These are phyloP conservation scores for Muntiacus muntjak DNA, from an alignment of 2,113 vertebrate genomes.

Conservation along the genomic window DNA sequence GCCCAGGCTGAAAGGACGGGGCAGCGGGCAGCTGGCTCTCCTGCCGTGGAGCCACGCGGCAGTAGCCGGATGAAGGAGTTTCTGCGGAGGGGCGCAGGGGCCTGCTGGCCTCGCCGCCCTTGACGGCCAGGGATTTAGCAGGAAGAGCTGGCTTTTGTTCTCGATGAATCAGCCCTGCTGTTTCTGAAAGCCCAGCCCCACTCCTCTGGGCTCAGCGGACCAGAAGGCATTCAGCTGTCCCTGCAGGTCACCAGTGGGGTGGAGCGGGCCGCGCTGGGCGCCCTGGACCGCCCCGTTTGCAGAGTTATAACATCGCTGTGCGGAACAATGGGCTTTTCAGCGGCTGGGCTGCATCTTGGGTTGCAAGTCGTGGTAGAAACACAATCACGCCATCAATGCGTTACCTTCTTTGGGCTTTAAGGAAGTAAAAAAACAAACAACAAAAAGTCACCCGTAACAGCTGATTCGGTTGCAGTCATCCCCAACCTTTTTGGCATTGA, in stretches of 20 bases:
- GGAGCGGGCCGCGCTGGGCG: constrained; percentile 10
- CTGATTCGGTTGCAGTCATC: not conserved
- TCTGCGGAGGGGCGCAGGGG: not conserved
- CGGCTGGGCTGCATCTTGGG: not conserved
- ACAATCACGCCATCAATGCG: not conserved
- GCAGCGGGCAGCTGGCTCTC: not conserved
- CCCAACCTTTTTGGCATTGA: not conserved
- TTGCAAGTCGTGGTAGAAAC: constrained; percentile 6
- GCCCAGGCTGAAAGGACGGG: not conserved
- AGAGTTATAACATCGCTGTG: constrained; percentile 37
- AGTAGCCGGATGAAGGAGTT: not conserved
- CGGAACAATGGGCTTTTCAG: constrained; percentile 62
- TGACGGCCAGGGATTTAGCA: constrained; percentile 58
- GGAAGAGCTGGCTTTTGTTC: constrained; percentile 72
- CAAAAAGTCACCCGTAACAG: not conserved
- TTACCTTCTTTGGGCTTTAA: not conserved
- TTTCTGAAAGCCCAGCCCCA: constrained; percentile 61
- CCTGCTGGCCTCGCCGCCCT: not conserved
- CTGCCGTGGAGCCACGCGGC: not conserved
- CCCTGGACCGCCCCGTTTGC: constrained; percentile 31
- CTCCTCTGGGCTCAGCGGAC: constrained; percentile 36
- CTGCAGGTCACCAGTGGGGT: constrained; percentile 44
- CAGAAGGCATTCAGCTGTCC: constrained; percentile 70
- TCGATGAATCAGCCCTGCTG: constrained; percentile 66
- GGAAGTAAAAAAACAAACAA: not conserved